Base-by-base conservation (phyloP, 2,113 vertebrate genomes). In the Hylia prasina region DNA sequence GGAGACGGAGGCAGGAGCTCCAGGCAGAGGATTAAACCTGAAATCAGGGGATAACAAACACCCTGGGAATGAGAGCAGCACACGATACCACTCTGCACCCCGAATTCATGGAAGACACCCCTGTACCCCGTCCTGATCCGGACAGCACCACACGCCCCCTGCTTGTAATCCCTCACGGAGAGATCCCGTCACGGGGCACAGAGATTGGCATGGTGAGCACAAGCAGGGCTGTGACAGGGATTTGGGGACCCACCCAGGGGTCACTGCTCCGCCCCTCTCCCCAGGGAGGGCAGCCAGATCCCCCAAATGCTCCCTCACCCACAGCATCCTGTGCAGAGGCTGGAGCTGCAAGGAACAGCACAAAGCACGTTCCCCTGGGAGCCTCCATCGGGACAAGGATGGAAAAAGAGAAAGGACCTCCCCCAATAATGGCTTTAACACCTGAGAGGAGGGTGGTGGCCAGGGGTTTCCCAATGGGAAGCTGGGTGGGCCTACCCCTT, bases 21-120 rank as follows among this genome's bases (percentile, higher is more conserved):
- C 39, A 33, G 8, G 37, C 2, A 13, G 21, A 50, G 24, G 12
- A 30, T 37, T 25, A 23, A 37, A 21, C 16, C 33, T 17, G 16
- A 37, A 60, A 58, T 16, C 23, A 30, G 7, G 25, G 57, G 56
- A 24, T 42, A 44, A 39, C 1, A 10, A 66, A 48, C 31, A 37
- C 3, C 24, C 21, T 11, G 28, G 17, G 19, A 19, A 10, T 4
- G 13, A 31, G n/a, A 25, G 31, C 22, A 30, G 6, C 27, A 9
- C 4, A 4, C 0, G 0, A 8, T 3, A 31, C 3, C 3, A 1
- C 25, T 30, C 45, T 7, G 13, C 9, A 3, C 37, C 17, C 58
- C 58, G 6, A 72, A 57, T 44, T 37, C 11, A 7, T 0, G 21
- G 37, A 13, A n/a, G 31, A 9, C 42, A 51, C 15, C 57, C 45